A percentile compares a stretch with the other conserved stretches of the same genome.
Evolutionary conservation across 2,888 invertebrate genomes (phyloP).

Genomic region (Vanessa cardui): DNA sequence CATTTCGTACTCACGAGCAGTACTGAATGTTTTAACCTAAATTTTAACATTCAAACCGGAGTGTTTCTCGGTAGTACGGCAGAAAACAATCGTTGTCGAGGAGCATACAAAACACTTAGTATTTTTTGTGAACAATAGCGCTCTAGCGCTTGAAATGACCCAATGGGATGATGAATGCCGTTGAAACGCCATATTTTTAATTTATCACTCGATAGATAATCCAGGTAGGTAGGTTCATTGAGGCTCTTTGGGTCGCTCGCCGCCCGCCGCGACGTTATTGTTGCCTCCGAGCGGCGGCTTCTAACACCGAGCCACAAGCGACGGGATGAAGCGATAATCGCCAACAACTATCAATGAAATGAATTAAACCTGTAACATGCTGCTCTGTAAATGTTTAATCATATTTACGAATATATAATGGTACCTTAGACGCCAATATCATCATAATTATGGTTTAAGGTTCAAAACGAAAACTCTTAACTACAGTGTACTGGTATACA

Average conservation of each 20-base stretch:
- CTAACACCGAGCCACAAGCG: constrained; percentile 34
- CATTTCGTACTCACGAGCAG: constrained; percentile 25
- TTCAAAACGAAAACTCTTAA: no score
- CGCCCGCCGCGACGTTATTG: constrained; percentile 66
- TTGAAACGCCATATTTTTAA: constrained; percentile 78
- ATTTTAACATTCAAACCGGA: constrained; percentile 38
- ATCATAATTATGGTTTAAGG: no score
- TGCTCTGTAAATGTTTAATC: no score
- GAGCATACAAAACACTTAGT: constrained; percentile 44
- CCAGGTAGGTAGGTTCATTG: constrained; percentile 78
- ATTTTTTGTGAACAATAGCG: constrained; percentile 39
- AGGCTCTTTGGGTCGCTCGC: constrained; percentile 57
- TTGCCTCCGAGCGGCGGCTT: constrained; percentile 49
- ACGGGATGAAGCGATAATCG: constrained; percentile 39
- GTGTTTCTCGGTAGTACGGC: constrained; percentile 34
- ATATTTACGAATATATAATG: no score
- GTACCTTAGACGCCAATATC: no score
- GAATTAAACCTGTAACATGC: no score
- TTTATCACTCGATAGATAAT: constrained; percentile 78
- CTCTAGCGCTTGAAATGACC: constrained; percentile 54
- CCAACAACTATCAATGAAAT: no score
- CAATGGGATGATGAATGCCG: constrained; percentile 76
- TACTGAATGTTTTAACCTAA: constrained; percentile 37
- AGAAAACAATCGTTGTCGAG: constrained; percentile 40
- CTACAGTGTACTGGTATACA: no score